A percentile compares a stretch with the other conserved stretches of the same genome.
Conservation (phyloP, 2,797 vertebrate genomes). For the Anguilla pacifica region DNA sequence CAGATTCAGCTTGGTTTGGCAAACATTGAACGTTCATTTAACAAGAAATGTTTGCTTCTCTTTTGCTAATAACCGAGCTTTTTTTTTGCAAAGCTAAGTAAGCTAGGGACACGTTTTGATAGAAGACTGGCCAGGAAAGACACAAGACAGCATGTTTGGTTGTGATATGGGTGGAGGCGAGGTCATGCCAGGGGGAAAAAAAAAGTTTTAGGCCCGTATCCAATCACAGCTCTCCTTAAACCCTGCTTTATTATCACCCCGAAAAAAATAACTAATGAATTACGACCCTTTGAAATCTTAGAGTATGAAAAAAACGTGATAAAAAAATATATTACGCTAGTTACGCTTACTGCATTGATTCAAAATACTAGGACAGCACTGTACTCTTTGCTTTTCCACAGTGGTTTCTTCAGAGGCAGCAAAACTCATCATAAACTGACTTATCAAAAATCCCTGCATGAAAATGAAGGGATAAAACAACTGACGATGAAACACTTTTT, state of each 20-base stretch:
- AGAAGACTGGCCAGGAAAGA: too few species aligned
- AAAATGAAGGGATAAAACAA: too few species aligned
- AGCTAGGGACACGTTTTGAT: background rate
- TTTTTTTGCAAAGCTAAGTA: background rate
- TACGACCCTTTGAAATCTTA: background rate
- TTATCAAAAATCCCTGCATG: background rate
- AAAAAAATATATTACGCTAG: background rate
- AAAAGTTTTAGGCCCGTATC: background rate
- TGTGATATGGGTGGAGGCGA: too few species aligned
- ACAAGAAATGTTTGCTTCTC: background rate
- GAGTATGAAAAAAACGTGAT: background rate
- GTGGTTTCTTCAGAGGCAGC: background rate
- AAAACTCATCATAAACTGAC: background rate
- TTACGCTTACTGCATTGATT: background rate
- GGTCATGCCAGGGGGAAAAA: too few species aligned
- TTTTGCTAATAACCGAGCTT: too few species aligned
- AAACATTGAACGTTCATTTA: background rate
- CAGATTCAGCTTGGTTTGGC: background rate
- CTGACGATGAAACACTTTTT: background rate
- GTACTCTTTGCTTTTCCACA: background rate
- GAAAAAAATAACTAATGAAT: background rate
- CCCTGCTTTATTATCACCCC: background rate
- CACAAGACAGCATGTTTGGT: too few species aligned
- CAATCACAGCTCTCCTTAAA: background rate
- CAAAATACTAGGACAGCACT: background rate